Conservation (phyloP, 2,797 vertebrate species). For the Falco novaeseelandiae region DNA sequence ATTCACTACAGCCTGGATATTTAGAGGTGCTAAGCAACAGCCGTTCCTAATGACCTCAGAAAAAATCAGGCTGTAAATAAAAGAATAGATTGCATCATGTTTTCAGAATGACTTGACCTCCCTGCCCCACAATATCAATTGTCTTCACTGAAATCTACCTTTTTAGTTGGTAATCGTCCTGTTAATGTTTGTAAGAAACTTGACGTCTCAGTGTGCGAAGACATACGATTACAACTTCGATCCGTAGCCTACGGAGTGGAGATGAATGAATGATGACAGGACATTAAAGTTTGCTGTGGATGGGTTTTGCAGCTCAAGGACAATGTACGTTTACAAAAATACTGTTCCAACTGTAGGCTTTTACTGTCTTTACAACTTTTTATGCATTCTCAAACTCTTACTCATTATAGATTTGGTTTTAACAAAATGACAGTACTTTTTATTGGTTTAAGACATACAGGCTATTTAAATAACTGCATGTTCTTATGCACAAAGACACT, state of each 20-base stretch:
- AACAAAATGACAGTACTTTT: not conserved
- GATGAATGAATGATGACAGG: constrained; percentile 96
- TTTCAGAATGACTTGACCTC: constrained; percentile 61
- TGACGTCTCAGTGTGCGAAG: constrained; percentile 99
- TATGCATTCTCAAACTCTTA: constrained; percentile 30
- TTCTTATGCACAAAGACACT: constrained; percentile 56
- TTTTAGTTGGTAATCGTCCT: constrained; percentile 99
- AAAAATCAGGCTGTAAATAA: constrained; percentile 28
- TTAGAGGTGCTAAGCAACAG: constrained; percentile 39
- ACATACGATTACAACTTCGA: constrained; percentile 99
- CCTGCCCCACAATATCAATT: constrained; percentile 69
- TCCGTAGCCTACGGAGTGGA: constrained; percentile 97
- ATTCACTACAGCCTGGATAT: not conserved
- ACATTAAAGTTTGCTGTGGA: constrained; percentile 86
- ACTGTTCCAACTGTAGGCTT: constrained; percentile 36
- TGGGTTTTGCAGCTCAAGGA: constrained; percentile 70
- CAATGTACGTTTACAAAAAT: constrained; percentile 50
- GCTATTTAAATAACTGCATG: not conserved
- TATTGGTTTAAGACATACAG: not conserved
- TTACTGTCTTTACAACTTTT: constrained; percentile 33
- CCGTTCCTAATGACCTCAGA: not conserved
- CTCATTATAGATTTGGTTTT: constrained; percentile 30
- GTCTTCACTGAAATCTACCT: constrained; percentile 92
- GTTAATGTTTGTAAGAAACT: constrained; percentile 99
- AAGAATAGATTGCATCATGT: constrained; percentile 40